Evolutionary conservation across 2,797 vertebrate species (phyloP).

Genomic region (Odontamblyopus lacepedii): DNA sequence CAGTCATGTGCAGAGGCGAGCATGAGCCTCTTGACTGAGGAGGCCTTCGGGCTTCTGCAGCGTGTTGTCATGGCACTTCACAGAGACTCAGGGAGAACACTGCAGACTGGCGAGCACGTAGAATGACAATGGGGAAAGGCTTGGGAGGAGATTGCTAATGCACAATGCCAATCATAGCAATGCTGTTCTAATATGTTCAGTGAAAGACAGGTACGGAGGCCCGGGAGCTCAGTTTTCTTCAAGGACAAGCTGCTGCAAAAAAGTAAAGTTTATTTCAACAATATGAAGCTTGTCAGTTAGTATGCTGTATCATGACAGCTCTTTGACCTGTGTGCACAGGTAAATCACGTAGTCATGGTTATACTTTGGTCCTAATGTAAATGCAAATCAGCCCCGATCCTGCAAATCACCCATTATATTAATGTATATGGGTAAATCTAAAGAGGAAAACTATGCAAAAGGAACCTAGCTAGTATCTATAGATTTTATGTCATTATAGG

Average conservation of each 20-base stretch:
- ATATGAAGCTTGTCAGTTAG: not conserved
- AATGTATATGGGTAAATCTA: no score
- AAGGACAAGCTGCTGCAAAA: constrained; percentile 38
- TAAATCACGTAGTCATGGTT: no score
- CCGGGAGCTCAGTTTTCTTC: constrained; percentile 27
- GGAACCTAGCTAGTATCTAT: no score
- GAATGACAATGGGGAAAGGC: constrained; percentile 68
- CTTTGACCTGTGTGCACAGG: not conserved
- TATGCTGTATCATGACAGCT: not conserved
- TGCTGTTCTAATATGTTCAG: constrained; percentile 53
- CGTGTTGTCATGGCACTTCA: constrained; percentile 72
- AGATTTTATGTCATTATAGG: no score
- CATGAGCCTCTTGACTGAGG: constrained; percentile 69
- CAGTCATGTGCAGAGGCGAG: constrained; percentile 71
- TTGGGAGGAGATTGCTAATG: constrained; percentile 60
- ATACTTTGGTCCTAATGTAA: no score
- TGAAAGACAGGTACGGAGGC: constrained; percentile 50
- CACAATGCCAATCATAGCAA: constrained; percentile 63
- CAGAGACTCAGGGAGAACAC: constrained; percentile 68
- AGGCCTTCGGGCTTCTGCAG: constrained; percentile 73
- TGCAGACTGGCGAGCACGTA: constrained; percentile 44
- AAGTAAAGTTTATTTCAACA: constrained; percentile 6
- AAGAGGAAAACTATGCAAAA: no score
- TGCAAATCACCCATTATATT: no score
- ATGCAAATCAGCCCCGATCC: no score